Base-by-base conservation (phyloP, 2,113 vertebrate species). In the Todiramphus chloris region DNA sequence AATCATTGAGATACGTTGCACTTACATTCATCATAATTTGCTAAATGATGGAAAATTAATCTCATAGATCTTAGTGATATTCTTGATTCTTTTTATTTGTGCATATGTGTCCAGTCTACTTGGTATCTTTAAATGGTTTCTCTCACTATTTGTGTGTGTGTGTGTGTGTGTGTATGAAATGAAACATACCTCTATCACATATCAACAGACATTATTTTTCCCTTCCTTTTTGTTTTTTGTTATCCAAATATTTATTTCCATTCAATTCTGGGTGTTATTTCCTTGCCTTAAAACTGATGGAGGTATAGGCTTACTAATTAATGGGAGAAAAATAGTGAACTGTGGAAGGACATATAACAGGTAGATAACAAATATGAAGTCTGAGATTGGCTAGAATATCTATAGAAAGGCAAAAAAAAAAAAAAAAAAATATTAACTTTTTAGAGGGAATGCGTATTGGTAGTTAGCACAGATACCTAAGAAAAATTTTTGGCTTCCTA, bases 141-240 rank as follows among this genome's bases (percentile, higher is more conserved):
- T 75, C 10, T 87, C n/a, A 33, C 6, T 35, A n/a, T 50, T 62
- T 91, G 4, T 51, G 23, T 84, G 11, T 46, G 3, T 50, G 6
- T 43, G 4, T 50, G 21, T 84, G 11, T 46, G 3, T 50, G 4
- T 43, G 10, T 60, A 69, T 56, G 8, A 85, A 92, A 83, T 21
- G 18, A 76, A 76, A 85, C 2, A 5, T 44, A 6, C 8, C 8
- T 78, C 13, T 83, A 9, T 33, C 43, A 48, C 0, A 11, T 37
- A 60, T 13, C 19, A 10, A 48, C 2, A 44, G 21, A 7, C 0
- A 6, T 56, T 7, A 10, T 13, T 33, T 35, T 66, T 25, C 13
- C 21, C 6, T 19, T 33, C 3, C 1, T 5, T 58, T 35, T 51
- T 67, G 2, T 6, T 13, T 46, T 62, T 75, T 14, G 3, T 2